Evolutionary conservation across 2,113 vertebrate genomes (phyloP).

Genomic region (Poeciliopsis prolifica): DNA sequence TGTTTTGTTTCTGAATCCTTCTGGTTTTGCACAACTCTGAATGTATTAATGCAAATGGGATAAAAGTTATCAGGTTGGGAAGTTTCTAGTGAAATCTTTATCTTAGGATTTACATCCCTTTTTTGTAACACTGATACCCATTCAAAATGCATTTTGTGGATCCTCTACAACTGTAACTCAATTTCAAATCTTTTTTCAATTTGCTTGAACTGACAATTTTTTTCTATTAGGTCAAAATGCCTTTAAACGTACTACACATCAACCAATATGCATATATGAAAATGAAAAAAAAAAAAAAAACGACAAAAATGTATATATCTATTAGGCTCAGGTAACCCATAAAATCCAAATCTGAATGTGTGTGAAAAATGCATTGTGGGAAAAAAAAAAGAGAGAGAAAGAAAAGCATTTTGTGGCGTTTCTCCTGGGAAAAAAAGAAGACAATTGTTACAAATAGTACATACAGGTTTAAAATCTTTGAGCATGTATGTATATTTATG

Average conservation of each 20-base stretch:
- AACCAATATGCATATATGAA: not conserved
- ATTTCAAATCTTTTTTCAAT: too few relatives aligned
- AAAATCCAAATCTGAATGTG: not conserved
- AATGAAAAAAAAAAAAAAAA: not conserved
- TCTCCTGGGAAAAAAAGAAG: not conserved
- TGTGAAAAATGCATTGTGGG: too few relatives aligned
- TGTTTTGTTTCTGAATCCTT: too few relatives aligned
- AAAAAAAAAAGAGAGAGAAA: too few relatives aligned
- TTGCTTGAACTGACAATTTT: not conserved
- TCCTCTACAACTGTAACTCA: too few relatives aligned
- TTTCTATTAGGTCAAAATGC: not conserved
- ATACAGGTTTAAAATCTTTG: not conserved
- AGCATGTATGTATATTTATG: not conserved
- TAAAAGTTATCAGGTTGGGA: too few relatives aligned
- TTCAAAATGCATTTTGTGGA: too few relatives aligned
- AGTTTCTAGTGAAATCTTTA: too few relatives aligned
- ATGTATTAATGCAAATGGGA: too few relatives aligned
- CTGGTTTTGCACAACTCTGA: too few relatives aligned
- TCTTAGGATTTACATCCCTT: too few relatives aligned
- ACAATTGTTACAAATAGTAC: not conserved
- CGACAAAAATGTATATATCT: not conserved
- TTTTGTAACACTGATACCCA: too few relatives aligned
- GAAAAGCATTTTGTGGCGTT: not conserved
- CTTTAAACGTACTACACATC: not conserved
- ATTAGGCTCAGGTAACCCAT: not conserved